Evolutionary conservation across 1,140 invertebrate genomes (phyloP).

Genomic region (Helicoverpa zea): DNA sequence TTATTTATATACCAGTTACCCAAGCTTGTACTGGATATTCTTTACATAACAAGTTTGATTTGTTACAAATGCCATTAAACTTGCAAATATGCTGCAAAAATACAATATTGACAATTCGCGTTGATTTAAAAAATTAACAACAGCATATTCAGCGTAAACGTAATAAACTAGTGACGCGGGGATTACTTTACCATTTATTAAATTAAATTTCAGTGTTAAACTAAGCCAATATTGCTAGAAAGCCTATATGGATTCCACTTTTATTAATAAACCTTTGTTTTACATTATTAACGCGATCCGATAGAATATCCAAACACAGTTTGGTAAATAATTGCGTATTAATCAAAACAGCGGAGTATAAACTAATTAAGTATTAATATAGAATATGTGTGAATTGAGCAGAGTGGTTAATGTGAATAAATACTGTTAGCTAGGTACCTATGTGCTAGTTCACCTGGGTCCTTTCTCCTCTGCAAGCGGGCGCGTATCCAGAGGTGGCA

Average conservation of each 20-base stretch:
- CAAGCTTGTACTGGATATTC: neutral
- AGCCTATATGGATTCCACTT: neutral
- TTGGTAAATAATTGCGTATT: constrained; percentile 18
- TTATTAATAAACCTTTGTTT: neutral
- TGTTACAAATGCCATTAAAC: neutral
- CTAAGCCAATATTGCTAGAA: neutral
- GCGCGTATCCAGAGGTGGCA: constrained; percentile 92
- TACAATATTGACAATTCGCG: neutral
- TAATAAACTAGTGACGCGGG: no score
- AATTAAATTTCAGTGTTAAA: neutral
- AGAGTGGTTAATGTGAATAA: constrained; percentile 53
- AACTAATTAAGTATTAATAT: constrained; percentile 5
- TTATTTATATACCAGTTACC: constrained; percentile 10
- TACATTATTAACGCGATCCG: neutral
- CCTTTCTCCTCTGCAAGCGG: constrained; percentile 86
- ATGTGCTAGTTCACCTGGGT: constrained; percentile 83
- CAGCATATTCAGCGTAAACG: no score
- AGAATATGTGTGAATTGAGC: neutral
- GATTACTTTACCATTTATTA: neutral
- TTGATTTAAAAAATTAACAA: neutral
- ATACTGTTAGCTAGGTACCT: constrained; percentile 78
- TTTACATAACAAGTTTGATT: constrained; percentile 11
- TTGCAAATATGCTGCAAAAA: neutral
- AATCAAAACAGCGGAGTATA: neutral
- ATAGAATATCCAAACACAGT: neutral